phyloP scores from a whole-genome alignment of 2,797 vertebrate species.

The Vespertilio murinus region DNA sequence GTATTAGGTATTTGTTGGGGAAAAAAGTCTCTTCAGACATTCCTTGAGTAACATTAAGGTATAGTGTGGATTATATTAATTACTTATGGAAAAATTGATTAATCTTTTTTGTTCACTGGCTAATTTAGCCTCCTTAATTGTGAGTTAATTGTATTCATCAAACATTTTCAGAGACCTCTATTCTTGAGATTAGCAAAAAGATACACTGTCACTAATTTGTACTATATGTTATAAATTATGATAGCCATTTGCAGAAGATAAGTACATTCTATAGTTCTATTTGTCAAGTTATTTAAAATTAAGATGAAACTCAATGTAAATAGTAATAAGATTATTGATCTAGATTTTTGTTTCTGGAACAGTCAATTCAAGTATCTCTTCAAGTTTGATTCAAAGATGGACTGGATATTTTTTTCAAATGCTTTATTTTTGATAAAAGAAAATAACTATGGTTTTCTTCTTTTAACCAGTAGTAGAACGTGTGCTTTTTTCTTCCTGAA shows the following conservation, averaged over 20 bases:
- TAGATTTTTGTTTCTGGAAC: neutral
- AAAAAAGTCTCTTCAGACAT: constrained; percentile 47
- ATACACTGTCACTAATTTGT: neutral
- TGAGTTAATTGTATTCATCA: constrained; percentile 64
- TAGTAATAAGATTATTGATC: neutral
- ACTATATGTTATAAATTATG: constrained; percentile 5
- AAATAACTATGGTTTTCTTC: neutral
- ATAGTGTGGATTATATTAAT: constrained; percentile 56
- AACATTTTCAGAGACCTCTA: constrained; percentile 44
- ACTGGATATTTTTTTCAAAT: constrained; percentile 46
- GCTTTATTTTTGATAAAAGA: constrained; percentile 57
- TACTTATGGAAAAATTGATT: constrained; percentile 47
- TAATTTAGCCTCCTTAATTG: constrained; percentile 69
- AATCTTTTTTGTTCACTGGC: constrained; percentile 60
- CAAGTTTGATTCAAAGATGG: constrained; percentile 50
- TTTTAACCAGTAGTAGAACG: constrained; percentile 9
- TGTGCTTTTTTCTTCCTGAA: neutral
- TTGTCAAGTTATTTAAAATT: constrained; percentile 52
- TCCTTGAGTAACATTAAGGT: constrained; percentile 51
- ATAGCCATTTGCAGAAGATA: constrained; percentile 24
- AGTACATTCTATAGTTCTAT: neutral
- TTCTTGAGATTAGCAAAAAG: constrained; percentile 58
- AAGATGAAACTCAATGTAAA: constrained; percentile 23
- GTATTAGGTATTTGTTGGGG: constrained; percentile 2
- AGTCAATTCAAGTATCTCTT: constrained; percentile 14